Evolutionary conservation across 2,797 vertebrate genomes (phyloP).

Genomic region (Leptodactylus fallax): DNA sequence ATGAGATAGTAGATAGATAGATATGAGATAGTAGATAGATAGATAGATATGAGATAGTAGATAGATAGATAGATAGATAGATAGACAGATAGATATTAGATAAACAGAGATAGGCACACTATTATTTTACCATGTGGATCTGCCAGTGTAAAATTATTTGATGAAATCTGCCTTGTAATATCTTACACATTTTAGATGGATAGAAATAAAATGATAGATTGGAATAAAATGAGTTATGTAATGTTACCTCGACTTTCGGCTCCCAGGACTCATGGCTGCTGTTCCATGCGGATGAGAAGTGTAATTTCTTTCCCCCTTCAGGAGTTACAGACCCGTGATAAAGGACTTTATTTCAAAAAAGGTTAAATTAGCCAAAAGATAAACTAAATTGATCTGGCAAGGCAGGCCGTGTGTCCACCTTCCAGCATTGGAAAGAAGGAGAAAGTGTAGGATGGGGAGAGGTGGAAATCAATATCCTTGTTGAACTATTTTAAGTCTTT

Average conservation of each 20-base stretch:
- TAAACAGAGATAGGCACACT: too few relatives aligned
- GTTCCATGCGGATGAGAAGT: conserved; percentile 39
- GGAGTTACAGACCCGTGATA: neutral
- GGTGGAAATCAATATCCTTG: conserved; percentile 19
- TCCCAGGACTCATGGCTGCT: conserved; percentile 64
- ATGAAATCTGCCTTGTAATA: too few relatives aligned
- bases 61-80: too few relatives aligned
- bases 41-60: too few relatives aligned
- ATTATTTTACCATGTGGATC: too few relatives aligned
- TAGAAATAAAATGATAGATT: too few relatives aligned
- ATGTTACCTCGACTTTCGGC: conserved; percentile 69
- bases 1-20: too few relatives aligned
- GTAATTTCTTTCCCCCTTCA: conserved; percentile 57
- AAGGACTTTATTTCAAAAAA: conserved; percentile 7
- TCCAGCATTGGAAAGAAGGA: neutral
- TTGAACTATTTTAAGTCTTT: conserved; percentile 66
- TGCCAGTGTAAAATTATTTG: too few relatives aligned
- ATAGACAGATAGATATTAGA: too few relatives aligned
- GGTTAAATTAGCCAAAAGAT: neutral
- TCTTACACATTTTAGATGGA: too few relatives aligned
- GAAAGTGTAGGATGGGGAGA: neutral
- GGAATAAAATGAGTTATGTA: neutral
- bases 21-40: too few relatives aligned
- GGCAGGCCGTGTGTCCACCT: conserved; percentile 8
- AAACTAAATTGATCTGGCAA: conserved; percentile 51